Evolutionary conservation across 2,888 invertebrate species (phyloP), one percentile per base, ranked within the genome.

Genomic region (Rotaria macrura): DNA sequence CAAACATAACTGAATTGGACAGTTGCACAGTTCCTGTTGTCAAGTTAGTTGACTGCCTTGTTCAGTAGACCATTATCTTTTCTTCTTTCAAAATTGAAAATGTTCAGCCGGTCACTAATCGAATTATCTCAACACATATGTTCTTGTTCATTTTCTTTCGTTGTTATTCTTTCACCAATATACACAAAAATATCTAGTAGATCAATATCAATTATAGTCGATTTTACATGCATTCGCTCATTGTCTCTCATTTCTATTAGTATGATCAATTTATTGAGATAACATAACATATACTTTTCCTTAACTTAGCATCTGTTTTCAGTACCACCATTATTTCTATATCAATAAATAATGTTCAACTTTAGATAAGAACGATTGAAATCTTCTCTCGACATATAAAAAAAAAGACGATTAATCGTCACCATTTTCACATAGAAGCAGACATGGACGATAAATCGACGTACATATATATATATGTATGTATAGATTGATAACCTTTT

Each of bases 11-110:
- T 34, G 34, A 65, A 34, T 65, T 65, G 34, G 65, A 65, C 65
- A 65, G 65, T 65, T 65, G 65, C 65, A 65, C 38, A 65, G 65
- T 65, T 65, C 65, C 65, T 65, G 65, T 65, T 65, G 29, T 65
- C 65, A 65, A 34, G 65, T 65, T 6, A 65, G 20, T 17, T 65
- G 65, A 65, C 65, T 65, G 65, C 38, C 65, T 65, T 65, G 65
- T 38, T 14, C 34, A 65, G 34, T 65, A 65, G 65, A 65, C 65
- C 65, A 34, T 65, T 65, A 65, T 65, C 65, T 65, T 25, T 57
- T 57, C 55, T 57, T 29, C 14, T 29, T 2, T 55, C 55, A 57
- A n/a, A 29, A 57, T 57, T 57, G 12, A 12, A 57, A n/a, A 57
- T 57, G 55, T 57, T 12, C 55, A 57, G 12, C 55, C 55, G n/a